These are phyloP conservation scores for Morpho achilles DNA, from an alignment of 2,888 invertebrate species.

Conservation along the genomic window DNA sequence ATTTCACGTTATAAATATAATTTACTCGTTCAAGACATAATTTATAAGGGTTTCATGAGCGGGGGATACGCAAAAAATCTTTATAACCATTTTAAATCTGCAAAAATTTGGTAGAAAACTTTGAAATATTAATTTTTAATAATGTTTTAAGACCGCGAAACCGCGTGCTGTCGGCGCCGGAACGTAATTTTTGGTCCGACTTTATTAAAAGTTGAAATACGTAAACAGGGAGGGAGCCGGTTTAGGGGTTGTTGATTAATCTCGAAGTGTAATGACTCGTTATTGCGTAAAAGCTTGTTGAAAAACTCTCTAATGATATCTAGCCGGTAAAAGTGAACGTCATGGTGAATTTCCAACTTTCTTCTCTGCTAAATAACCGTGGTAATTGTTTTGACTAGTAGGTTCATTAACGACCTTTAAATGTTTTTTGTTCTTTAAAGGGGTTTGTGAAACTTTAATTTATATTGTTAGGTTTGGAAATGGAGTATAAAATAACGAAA, in stretches of 20 bases:
- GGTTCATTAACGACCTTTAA: too few species aligned
- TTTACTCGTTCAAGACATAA: background rate
- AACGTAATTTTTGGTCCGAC: conserved; percentile 41
- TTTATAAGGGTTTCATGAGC: background rate
- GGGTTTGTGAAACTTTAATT: too few species aligned
- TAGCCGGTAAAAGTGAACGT: too few species aligned
- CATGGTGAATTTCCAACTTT: too few species aligned
- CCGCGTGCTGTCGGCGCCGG: conserved; percentile 26
- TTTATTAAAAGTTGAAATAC: conserved; percentile 64
- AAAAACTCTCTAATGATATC: too few species aligned
- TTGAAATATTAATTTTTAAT: conserved; percentile 30
- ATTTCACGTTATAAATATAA: background rate
- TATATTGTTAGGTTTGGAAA: too few species aligned
- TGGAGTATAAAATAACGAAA: too few species aligned
- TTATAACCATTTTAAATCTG: conserved; percentile 22
- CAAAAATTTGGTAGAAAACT: conserved; percentile 20
- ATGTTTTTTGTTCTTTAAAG: too few species aligned
- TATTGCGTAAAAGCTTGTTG: too few species aligned
- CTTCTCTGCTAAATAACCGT: too few species aligned
- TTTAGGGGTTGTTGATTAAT: background rate
- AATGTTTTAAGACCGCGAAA: conserved; percentile 27
- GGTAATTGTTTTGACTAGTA: too few species aligned
- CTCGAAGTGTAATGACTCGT: background rate
- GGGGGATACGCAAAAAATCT: conserved; percentile 13
- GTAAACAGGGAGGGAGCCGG: conserved; percentile 4